Evolutionary conservation across 2,797 vertebrate species (phyloP).

Genomic region (Gephyroberyx darwinii): DNA sequence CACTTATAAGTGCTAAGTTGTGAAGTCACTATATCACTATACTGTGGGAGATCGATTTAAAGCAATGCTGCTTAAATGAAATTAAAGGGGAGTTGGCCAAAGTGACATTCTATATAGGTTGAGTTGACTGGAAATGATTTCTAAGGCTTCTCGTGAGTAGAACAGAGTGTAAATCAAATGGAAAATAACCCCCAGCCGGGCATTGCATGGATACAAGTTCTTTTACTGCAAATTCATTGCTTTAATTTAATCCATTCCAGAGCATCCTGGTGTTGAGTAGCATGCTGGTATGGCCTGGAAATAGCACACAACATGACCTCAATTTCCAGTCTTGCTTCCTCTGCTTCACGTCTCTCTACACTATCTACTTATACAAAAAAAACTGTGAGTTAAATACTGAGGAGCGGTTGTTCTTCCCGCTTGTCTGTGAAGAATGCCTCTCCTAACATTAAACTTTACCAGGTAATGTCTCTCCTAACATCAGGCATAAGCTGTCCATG

Average conservation of each 20-base stretch:
- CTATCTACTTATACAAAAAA: conserved; percentile 4
- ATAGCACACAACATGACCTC: conserved; percentile 22
- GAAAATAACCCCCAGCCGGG: conserved; percentile 16
- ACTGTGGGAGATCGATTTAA: neutral
- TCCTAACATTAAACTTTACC: neutral
- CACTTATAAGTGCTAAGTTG: conserved; percentile 26
- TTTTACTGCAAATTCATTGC: conserved; percentile 12
- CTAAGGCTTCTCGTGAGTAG: conserved; percentile 25
- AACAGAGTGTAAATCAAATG: conserved; percentile 31
- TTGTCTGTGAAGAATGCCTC: conserved; percentile 14
- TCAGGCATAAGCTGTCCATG: conserved; percentile 4
- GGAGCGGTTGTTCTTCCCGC: neutral
- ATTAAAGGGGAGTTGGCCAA: neutral
- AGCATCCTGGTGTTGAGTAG: conserved; percentile 36
- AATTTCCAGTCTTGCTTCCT: conserved; percentile 15
- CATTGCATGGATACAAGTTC: conserved; percentile 7
- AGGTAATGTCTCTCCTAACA: conserved; percentile 15
- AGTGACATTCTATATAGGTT: neutral
- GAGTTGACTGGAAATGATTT: conserved; percentile 10
- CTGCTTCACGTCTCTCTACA: neutral
- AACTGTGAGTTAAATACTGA: neutral
- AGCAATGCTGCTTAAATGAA: neutral
- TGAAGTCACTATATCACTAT: conserved; percentile 3
- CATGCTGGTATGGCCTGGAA: conserved; percentile 40
- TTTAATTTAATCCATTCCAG: conserved; percentile 30